Evolutionary conservation across 2,113 vertebrate species (phyloP).

Genomic region (Guaruba guarouba): DNA sequence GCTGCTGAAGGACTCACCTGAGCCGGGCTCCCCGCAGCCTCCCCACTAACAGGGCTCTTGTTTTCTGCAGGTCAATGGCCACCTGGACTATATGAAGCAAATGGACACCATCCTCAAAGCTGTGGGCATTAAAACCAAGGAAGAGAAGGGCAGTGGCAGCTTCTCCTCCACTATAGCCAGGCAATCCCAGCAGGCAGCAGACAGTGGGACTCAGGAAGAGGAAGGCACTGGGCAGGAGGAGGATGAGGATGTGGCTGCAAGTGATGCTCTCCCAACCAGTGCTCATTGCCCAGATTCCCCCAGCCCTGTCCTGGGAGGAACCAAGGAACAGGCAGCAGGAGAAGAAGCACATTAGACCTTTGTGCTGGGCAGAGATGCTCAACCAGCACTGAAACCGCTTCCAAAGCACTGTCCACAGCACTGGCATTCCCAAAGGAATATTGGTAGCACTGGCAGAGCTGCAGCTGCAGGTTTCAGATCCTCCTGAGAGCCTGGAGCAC

Average conservation of each 20-base stretch:
- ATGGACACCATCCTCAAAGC: conserved; percentile 92
- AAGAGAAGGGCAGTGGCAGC: conserved; percentile 63
- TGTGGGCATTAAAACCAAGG: conserved; percentile 86
- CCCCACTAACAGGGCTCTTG: neutral
- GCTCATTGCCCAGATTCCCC: neutral
- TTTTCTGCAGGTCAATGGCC: conserved; percentile 86
- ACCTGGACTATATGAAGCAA: conserved; percentile 96
- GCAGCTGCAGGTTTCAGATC: neutral
- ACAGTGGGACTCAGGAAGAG: fast-evolving
- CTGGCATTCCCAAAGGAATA: neutral
- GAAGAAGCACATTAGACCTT: neutral
- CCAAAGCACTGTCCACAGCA: fast-evolving
- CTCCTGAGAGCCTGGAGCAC: neutral
- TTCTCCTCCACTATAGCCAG: conserved; percentile 4
- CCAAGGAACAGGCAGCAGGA: neutral
- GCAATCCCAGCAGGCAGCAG: neutral
- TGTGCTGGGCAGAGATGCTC: neutral
- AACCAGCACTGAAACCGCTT: neutral
- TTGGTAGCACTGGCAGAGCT: neutral
- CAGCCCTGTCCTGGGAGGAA: neutral
- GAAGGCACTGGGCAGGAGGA: neutral
- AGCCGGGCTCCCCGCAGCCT: neutral
- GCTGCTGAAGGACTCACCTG: neutral
- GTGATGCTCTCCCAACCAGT: neutral
- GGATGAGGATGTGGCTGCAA: neutral